Conservation (phyloP, 37 sponge, comb jelly and placozoan species). For the Ephydatia muelleri region DNA sequence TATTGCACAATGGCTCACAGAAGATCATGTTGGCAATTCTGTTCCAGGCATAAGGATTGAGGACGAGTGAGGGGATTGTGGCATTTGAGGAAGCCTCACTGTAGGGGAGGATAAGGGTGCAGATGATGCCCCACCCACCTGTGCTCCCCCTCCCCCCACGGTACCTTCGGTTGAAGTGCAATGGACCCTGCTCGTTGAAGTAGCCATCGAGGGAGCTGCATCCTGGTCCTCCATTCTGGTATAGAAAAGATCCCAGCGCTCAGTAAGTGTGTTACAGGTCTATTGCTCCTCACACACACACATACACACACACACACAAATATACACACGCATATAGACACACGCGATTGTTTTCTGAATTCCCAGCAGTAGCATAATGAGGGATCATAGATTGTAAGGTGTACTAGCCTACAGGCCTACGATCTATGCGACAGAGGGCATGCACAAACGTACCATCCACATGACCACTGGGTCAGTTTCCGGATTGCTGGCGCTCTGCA, state of each 20-base stretch:
- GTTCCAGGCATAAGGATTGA: conserved; percentile 75
- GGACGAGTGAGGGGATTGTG: conserved; percentile 42
- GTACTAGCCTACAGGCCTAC: no score
- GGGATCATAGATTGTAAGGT: no score
- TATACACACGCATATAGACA: no score
- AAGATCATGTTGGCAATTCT: conserved; percentile 73
- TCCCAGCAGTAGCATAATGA: no score
- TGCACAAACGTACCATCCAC: conserved; percentile 80
- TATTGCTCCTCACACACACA: no score
- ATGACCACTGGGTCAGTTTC: conserved; percentile 68
- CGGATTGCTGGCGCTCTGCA: conserved; percentile 66
- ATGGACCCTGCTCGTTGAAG: conserved; percentile 75
- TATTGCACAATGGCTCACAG: conserved; percentile 12
- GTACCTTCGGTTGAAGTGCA: conserved; percentile 60
- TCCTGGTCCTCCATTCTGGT: conserved; percentile 91
- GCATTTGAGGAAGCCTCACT: neutral
- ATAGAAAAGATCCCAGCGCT: no score
- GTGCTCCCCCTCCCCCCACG: neutral
- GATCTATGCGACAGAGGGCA: no score
- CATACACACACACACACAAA: no score
- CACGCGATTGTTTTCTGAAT: no score
- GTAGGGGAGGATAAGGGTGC: neutral
- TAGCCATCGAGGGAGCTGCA: conserved; percentile 88
- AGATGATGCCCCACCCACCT: no score
- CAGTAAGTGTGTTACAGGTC: no score